These are phyloP conservation scores for Sycobia sp. DNA, from an alignment of 1,140 invertebrate genomes.

Conservation along the genomic window DNA sequence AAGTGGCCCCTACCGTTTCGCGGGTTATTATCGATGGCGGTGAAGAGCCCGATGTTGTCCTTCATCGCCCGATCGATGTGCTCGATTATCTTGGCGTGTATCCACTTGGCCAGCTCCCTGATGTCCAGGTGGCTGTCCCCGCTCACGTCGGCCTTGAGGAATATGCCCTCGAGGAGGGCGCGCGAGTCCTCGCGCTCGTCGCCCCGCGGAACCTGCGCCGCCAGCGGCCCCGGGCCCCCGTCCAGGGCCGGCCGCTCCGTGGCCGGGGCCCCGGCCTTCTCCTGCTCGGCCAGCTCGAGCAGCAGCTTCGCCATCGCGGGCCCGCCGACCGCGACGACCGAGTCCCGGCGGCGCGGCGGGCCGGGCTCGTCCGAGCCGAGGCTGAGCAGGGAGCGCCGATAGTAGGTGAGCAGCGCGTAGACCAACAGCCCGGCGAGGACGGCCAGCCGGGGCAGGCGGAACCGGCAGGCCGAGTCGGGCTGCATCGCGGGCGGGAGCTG, in stretches of 20 bases:
- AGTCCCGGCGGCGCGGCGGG: neutral
- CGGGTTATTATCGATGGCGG: conserved; percentile 73
- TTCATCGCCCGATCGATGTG: conserved; percentile 75
- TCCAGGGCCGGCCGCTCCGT: neutral
- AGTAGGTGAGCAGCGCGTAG: conserved; percentile 44
- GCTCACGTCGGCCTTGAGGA: conserved; percentile 72
- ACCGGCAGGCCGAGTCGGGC: too few species aligned
- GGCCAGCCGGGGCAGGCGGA: neutral
- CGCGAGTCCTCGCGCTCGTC: conserved; percentile 49
- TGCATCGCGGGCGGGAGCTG: too few species aligned
- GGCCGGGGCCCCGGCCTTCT: neutral
- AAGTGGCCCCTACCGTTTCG: conserved; percentile 72
- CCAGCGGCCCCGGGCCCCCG: too few species aligned
- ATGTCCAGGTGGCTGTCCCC: conserved; percentile 67
- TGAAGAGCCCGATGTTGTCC: conserved; percentile 77
- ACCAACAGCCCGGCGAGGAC: neutral
- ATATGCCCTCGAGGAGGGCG: conserved; percentile 61
- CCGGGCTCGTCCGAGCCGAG: conserved; percentile 41
- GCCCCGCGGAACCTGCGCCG: neutral
- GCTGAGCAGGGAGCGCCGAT: conserved; percentile 45
- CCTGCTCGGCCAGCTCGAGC: conserved; percentile 39
- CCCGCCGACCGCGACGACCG: neutral
- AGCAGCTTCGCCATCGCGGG: conserved; percentile 39
- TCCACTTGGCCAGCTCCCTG: conserved; percentile 74
- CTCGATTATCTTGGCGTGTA: conserved; percentile 73